These are phyloP conservation scores for Antigone vipio DNA, from an alignment of 2,113 vertebrate species.

Conservation along the genomic window DNA sequence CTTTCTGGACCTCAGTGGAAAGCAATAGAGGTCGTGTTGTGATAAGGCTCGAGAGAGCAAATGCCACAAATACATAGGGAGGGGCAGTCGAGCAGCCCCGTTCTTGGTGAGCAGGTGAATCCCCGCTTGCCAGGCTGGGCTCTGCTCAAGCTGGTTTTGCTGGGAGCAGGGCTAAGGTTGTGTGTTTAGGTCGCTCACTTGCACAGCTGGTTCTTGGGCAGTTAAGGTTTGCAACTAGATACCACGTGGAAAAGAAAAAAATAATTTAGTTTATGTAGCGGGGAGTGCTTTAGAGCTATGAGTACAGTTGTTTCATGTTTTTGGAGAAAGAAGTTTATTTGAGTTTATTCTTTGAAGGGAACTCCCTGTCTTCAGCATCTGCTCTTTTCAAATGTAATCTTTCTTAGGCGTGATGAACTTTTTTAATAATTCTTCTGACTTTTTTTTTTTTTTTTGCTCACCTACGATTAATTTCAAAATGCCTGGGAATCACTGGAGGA, in stretches of 20 bases:
- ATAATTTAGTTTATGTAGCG: background rate
- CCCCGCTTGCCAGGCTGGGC: background rate
- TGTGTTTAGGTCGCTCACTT: background rate
- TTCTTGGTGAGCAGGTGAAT: background rate
- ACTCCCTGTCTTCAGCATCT: background rate
- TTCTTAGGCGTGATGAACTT: background rate
- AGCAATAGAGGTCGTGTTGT: background rate
- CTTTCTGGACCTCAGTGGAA: background rate
- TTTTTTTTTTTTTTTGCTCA: conserved; percentile 43
- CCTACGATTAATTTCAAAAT: conserved; percentile 81
- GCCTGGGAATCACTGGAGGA: conserved; percentile 75
- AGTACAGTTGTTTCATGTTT: background rate
- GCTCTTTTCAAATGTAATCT: background rate
- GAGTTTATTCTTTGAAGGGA: background rate
- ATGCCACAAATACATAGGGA: background rate
- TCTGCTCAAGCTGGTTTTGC: background rate
- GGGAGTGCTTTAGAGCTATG: background rate
- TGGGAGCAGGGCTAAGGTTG: background rate
- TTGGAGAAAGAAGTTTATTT: background rate
- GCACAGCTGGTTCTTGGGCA: background rate
- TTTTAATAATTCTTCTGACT: background rate
- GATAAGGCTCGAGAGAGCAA: background rate
- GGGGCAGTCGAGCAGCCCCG: background rate
- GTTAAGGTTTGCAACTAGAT: background rate
- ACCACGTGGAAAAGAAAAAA: background rate